These are phyloP conservation scores for Nyctibius grandis DNA, from an alignment of 2,797 vertebrate species.

Conservation along the genomic window DNA sequence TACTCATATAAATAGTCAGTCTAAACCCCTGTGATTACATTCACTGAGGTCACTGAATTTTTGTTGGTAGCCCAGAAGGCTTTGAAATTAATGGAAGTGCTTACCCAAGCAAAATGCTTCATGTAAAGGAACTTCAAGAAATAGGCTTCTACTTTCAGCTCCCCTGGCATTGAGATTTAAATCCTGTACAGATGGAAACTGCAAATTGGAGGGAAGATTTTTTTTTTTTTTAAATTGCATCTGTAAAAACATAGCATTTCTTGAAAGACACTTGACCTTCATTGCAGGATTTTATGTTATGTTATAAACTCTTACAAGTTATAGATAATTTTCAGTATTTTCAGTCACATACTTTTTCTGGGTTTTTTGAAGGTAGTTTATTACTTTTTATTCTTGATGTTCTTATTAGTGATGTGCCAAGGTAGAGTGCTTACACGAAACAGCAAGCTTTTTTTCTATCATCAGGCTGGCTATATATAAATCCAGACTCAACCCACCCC, in stretches of 20 bases:
- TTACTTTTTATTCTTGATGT: neutral
- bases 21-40: neutral
- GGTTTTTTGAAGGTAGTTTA: neutral
- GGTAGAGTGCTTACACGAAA: neutral
- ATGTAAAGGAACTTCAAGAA: slow-evolving; percentile 9
- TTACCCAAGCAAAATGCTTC: neutral
- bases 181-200: neutral
- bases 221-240: neutral
- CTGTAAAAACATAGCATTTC: neutral
- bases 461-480: neutral
- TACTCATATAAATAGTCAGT: neutral
- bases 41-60: neutral
- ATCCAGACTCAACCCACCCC: neutral
- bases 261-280: neutral
- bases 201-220: neutral
- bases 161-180: neutral
- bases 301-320: neutral
- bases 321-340: neutral
- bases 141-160: neutral
- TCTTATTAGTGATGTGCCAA: neutral
- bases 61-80: neutral
- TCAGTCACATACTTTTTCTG: neutral
- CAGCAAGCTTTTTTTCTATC: neutral
- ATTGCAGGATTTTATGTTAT: neutral
- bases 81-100: slow-evolving; percentile 15